Conservation (phyloP, 2,113 vertebrate species). For the Xiphophorus hellerii region DNA sequence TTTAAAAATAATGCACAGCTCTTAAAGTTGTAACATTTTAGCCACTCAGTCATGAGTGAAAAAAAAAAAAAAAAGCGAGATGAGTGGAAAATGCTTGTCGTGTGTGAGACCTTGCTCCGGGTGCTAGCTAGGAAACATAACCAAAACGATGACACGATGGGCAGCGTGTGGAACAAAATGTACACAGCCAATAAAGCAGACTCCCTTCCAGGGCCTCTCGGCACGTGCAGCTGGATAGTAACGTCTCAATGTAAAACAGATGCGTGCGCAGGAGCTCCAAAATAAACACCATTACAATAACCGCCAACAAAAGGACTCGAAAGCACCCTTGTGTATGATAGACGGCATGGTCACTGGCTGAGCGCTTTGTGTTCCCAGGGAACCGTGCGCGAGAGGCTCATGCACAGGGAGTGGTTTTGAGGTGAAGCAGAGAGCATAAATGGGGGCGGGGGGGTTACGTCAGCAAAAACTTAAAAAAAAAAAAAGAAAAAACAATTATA, state of each 20-base stretch:
- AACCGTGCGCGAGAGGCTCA: slow-evolving; percentile 48
- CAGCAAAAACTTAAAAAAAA: slow-evolving; percentile 18
- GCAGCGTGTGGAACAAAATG: slow-evolving; percentile 61
- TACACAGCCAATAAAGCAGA: slow-evolving; percentile 42
- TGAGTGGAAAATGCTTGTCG: slow-evolving; percentile 33
- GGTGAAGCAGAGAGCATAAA: slow-evolving; percentile 24
- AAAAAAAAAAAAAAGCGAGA: slow-evolving; percentile 25
- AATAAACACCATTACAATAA: slow-evolving; percentile 34
- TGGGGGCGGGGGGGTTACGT: slow-evolving; percentile 30
- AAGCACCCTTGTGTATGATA: slow-evolving; percentile 24
- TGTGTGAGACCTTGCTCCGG: slow-evolving; percentile 20
- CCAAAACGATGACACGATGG: neutral
- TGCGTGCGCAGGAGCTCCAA: slow-evolving; percentile 49
- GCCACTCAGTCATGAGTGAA: neutral
- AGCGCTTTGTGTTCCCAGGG: slow-evolving; percentile 12
- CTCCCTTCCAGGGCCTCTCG: slow-evolving; percentile 10
- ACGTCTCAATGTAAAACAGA: slow-evolving; percentile 66
- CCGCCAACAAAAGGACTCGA: slow-evolving; percentile 17
- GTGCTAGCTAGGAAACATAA: neutral
- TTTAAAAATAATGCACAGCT: no score
- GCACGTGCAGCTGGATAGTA: slow-evolving; percentile 15
- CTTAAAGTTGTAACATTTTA: no score
- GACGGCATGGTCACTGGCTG: neutral
- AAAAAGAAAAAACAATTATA: neutral
- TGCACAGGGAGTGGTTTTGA: slow-evolving; percentile 49